A percentile compares a stretch with the other conserved stretches of the same genome.
These are phyloP conservation scores for Enteromius anoplus DNA, from an alignment of 2,797 vertebrate genomes.

Conservation along the genomic window DNA sequence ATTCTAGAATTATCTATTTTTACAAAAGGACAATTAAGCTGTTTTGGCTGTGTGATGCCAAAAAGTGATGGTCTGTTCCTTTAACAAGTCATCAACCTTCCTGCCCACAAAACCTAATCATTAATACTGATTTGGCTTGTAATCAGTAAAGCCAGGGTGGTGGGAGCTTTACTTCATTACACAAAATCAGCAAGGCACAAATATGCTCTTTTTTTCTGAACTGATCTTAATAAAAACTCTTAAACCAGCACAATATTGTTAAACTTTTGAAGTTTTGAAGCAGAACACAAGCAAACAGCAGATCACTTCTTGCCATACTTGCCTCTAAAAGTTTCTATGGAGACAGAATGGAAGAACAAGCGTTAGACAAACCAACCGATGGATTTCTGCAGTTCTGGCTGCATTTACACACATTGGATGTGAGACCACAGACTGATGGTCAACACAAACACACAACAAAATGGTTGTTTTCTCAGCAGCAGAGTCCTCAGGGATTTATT, in stretches of 20 bases:
- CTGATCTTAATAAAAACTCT: conserved; percentile 42
- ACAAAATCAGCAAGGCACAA: conserved; percentile 35
- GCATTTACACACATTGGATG: conserved; percentile 48
- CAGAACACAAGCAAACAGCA: conserved; percentile 72
- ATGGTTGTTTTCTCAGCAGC: background rate
- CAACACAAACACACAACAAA: conserved; percentile 29
- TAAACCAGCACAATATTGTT: background rate
- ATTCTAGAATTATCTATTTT: background rate
- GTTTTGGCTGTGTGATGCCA: background rate
- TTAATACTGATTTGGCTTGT: conserved; percentile 26
- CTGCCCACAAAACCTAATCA: conserved; percentile 52
- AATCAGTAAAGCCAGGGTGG: conserved; percentile 33
- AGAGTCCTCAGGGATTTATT: conserved; percentile 16
- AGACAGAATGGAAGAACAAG: conserved; percentile 87
- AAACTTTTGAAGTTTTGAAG: conserved; percentile 57
- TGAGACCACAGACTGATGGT: conserved; percentile 44
- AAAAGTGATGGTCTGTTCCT: conserved; percentile 35
- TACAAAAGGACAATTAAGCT: background rate
- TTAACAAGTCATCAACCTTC: conserved; percentile 53
- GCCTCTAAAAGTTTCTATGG: conserved; percentile 98
- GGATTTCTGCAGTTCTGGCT: conserved; percentile 48
- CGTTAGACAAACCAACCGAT: conserved; percentile 70
- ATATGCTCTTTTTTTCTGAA: conserved; percentile 37
- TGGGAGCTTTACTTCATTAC: conserved; percentile 26
- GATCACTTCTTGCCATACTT: conserved; percentile 86